A percentile compares a stretch with the other conserved stretches of the same genome.
These are phyloP conservation scores for Cryptocheilus praepositus DNA, from an alignment of 2,888 invertebrate species.

Conservation along the genomic window DNA sequence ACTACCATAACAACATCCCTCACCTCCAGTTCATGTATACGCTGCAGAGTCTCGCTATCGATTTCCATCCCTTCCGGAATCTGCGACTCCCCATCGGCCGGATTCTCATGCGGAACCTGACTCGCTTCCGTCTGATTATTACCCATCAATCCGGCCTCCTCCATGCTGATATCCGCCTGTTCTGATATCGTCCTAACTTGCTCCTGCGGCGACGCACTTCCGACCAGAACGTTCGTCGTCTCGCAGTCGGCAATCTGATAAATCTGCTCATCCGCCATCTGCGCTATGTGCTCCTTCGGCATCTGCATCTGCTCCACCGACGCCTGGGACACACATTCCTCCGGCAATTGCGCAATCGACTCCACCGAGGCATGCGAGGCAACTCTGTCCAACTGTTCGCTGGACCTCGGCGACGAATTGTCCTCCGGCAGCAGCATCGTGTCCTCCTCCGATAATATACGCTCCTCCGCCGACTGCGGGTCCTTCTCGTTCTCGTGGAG, in stretches of 20 bases:
- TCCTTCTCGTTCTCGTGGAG: conserved; percentile 36
- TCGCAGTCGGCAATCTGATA: conserved; percentile 62
- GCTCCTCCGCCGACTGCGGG: conserved; percentile 34
- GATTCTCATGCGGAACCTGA: conserved; percentile 50
- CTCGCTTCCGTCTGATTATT: conserved; percentile 45
- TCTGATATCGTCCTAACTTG: conserved; percentile 35
- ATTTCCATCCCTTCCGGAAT: conserved; percentile 72
- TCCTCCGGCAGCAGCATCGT: conserved; percentile 42
- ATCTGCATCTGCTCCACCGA: conserved; percentile 51
- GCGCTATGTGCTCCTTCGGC: conserved; percentile 52
- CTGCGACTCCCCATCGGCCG: conserved; percentile 63
- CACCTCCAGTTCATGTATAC: conserved; percentile 70
- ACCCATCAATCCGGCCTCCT: conserved; percentile 46
- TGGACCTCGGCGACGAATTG: conserved; percentile 35
- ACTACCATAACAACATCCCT: too few relatives aligned
- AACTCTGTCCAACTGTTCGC: conserved; percentile 40
- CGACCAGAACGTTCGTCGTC: conserved; percentile 53
- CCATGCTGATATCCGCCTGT: conserved; percentile 47
- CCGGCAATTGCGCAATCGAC: conserved; percentile 45
- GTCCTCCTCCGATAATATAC: conserved; percentile 43
- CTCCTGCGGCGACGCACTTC: conserved; percentile 44
- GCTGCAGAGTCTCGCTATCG: conserved; percentile 71
- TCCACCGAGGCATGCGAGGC: conserved; percentile 38
- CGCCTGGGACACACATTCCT: conserved; percentile 44
- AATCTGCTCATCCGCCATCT: conserved; percentile 57